Base-by-base conservation (phyloP, 1,140 invertebrate genomes). In the Dreissena polymorpha region DNA sequence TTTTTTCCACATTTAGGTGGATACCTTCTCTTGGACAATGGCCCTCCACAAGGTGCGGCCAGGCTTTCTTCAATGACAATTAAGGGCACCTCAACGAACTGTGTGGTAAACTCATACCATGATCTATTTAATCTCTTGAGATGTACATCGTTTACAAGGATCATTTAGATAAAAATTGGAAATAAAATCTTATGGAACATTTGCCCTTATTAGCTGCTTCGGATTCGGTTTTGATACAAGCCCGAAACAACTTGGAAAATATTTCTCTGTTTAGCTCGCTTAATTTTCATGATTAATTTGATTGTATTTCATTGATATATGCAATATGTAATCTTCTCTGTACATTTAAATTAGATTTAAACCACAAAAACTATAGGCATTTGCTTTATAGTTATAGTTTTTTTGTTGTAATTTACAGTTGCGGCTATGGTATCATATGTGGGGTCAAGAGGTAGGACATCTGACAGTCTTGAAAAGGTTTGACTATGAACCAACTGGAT, bases 21-120 rank as follows among this genome's bases (percentile, higher is more conserved):
- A 73, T 92, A 89, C 81, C 63, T 89, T 7, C 91, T 87, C 82
- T 88, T 90, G 60, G 88, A 91, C 57, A 88, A 89, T 64, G 89
- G n/a, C n/a, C 87, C 67, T 27, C 55, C 53, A 89, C 90, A 73
- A 83, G 84, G 14, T 25, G 39, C 63, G 27, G 88, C 87, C 60
- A 75, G 89, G 65, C 74, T 91, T 14, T 76, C 77, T 18, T 88
- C 88, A 23, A 76, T 75, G 13, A 71, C 78, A n/a, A 86, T 91
- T 67, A 89, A 79, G 14, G 86, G 87, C 25, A 55, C 79, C 6
- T 87, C 86, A 27, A 50, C 23, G 14, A 85, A 88, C 69, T 87
- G 86, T 60, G 75, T 57, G 13, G 86, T 90, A 65, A 86, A 83
- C 84, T 39, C 8, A 39, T 39, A 39, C 8, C 39, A 39, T 39